phyloP scores from a whole-genome alignment of 2,797 vertebrate species.

The Alca torda region DNA sequence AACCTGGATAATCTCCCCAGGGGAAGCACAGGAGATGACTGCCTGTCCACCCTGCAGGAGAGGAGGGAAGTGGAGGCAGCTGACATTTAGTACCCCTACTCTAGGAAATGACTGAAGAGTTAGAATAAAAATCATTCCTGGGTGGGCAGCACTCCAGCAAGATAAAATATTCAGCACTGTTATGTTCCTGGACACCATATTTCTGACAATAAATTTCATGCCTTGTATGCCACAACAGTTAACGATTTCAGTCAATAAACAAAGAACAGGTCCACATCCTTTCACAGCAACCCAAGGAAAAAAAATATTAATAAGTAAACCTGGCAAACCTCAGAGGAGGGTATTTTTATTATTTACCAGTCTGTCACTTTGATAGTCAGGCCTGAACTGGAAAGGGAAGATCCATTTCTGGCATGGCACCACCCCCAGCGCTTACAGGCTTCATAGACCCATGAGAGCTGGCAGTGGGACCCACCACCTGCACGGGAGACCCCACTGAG shows the following conservation, averaged over 20 bases:
- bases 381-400: not conserved
- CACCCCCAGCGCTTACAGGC: not conserved
- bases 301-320: not conserved
- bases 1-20: not conserved
- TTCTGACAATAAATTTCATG: conserved; percentile 64
- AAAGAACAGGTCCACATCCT: not conserved
- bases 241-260: conserved; percentile 43
- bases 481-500: rapidly evolving
- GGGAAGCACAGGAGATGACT: rapidly evolving
- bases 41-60: not conserved
- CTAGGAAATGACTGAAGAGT: not conserved
- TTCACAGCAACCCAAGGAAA: not conserved
- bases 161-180: conserved; percentile 31
- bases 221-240: conserved; percentile 47
- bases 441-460: not conserved
- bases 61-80: not conserved
- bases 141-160: conserved; percentile 1
- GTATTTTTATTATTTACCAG: not conserved
- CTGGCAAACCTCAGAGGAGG: not conserved
- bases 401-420: not conserved
- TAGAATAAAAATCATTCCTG: not conserved
- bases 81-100: not conserved
- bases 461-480: not conserved
- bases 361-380: not conserved
- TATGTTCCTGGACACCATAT: conserved; percentile 11